Base-by-base conservation (phyloP, 2,888 invertebrate species). In the Crocallis elinguaria region DNA sequence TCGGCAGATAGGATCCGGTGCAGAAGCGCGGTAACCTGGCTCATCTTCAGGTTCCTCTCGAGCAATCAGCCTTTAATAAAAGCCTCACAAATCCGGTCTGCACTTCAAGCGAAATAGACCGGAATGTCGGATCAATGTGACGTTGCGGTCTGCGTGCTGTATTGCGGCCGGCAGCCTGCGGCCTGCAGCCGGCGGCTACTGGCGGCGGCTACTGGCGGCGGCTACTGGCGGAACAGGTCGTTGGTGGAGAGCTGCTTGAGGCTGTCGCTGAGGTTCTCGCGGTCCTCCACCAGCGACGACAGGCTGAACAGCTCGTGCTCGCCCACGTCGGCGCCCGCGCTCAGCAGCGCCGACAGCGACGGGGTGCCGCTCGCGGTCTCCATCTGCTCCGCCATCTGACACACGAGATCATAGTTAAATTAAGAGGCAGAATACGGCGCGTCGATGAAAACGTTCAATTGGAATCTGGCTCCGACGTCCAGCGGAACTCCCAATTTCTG, bases 231-330 rank as follows among this genome's bases (percentile, higher is more conserved):
- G 49, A 71, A 66, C 39, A 80, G 67, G 54, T 84, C 82, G 51
- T 66, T 71, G 30, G 83, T 81, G 66, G 83, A 79, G 29, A 85
- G 78, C 7, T 73, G 57, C 39, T 66, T 73, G 63, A 84, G 77
- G 49, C 77, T 77, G 67, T 83, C 82, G 61, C 70, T 75, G 54
- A 83, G 76, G 44, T 56, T 44, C 32, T 58, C 53, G 23, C 43
- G 41, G 11, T 45, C 53, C 59, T 77, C 77, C 25, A 82, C 68
- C 52, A 82, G 62, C 2, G 69, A 67, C 38, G 77, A 71, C 21
- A 92, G 77, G 32, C 87, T 89, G 43, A 92, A 89, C 50, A 93
- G 85, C 59, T 93, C 93, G 27, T 56, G 50, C 49, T 50, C 43
- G n/a, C 36, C 83, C 44, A 86, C 53, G 0, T 25, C 53, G 12